Conservation (phyloP, 2,113 vertebrate genomes). For the Dicentrarchus labrax region DNA sequence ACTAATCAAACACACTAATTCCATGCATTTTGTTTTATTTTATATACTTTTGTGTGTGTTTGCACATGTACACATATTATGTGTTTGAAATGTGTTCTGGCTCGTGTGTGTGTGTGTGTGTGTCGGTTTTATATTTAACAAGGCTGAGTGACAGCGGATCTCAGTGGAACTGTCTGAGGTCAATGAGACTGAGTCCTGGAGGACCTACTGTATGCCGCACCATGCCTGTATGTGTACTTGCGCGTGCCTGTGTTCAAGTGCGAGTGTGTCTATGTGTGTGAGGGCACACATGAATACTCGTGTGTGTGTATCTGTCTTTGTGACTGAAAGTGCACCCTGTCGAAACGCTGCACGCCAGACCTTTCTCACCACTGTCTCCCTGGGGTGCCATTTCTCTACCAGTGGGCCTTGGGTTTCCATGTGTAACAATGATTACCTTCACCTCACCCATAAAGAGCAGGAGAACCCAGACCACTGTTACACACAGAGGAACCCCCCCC, state of each 20-base stretch:
- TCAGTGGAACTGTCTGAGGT: conserved; percentile 52
- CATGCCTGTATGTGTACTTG: neutral
- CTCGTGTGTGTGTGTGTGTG: conserved; percentile 7
- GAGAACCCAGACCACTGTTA: conserved; percentile 51
- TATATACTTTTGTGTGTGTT: neutral
- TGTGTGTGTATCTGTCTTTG: neutral
- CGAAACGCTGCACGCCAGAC: conserved; percentile 34
- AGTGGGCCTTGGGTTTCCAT: conserved; percentile 41
- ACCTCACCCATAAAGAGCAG: conserved; percentile 59
- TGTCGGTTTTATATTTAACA: conserved; percentile 31
- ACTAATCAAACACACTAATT: neutral
- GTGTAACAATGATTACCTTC: conserved; percentile 74
- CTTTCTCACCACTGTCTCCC: conserved; percentile 53
- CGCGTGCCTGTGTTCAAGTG: neutral
- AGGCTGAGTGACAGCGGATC: conserved; percentile 55
- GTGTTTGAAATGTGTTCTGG: conserved; percentile 4
- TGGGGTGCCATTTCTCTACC: conserved; percentile 55
- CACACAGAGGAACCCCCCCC: conserved; percentile 42
- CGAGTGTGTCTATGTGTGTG: neutral
- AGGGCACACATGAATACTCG: neutral
- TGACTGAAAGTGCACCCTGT: conserved; percentile 13
- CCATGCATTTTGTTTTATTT: neutral
- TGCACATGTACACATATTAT: neutral
- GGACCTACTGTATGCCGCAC: conserved; percentile 35
- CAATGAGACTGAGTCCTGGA: conserved; percentile 53